Evolutionary conservation across 1,140 invertebrate genomes (phyloP), one percentile per base, ranked within the genome.

Genomic region (Schlechtendalia chinensis): DNA sequence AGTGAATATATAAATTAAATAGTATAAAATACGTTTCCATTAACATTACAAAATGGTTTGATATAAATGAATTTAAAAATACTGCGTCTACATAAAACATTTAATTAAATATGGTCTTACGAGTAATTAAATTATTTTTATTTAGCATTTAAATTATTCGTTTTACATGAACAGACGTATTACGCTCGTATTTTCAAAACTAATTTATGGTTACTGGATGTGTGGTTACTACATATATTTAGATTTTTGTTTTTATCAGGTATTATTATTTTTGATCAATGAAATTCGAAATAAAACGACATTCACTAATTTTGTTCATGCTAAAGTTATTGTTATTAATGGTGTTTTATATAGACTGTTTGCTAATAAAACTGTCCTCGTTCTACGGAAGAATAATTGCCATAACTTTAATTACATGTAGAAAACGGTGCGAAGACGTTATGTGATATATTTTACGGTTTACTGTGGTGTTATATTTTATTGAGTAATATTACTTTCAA

Each of bases 401-500:
- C 4, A 69, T 50, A 50, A 69, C 14, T 50, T 50, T 50, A 69
- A 69, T 47, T 69, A 50, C 45, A 69, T 0, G 45, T 24, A 50
- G 67, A 50, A n/a, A 17, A 6, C 50, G 24, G 0, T 1, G 6
- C 24, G 16, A 39, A 50, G 16, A 50, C 22, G 17, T 50, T 24
- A 50, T 67, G 24, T 39, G 32, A 39, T 39, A 39, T 39, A 39
- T 39, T 67, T 63, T 67, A 69, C n/a, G 22, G 65, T 69, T n/a
- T 50, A 69, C 22, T 50, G 16, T 12, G 39, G 22, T 69, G 67
- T 69, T 69, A 50, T 69, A 69, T 69, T 69, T 69, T 69, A 69
- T 69, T 22, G 39, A 47, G 65, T 69, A 67, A 69, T 47, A 24
- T 69, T 69, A 69, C 16, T 17, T 47, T 47, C n/a, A 69, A 69